Conservation (phyloP, 2,113 vertebrate genomes). For the Rallus limicola region DNA sequence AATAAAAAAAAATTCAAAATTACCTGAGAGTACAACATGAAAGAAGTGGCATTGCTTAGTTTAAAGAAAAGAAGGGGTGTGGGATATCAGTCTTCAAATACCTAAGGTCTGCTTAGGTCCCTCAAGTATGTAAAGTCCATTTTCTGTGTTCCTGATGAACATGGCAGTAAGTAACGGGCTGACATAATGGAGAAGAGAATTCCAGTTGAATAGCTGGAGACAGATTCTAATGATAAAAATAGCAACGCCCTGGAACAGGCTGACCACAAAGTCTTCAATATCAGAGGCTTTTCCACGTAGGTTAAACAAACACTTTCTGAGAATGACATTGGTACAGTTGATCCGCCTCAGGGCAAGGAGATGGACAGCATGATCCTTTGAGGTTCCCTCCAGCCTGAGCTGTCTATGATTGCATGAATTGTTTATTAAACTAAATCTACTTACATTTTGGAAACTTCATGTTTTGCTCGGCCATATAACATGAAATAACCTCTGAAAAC, state of each 20-base stretch:
- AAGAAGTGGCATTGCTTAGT: not conserved
- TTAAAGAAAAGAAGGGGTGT: not conserved
- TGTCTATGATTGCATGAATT: not conserved
- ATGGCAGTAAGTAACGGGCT: not conserved
- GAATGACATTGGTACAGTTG: not conserved
- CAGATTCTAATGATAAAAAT: not conserved
- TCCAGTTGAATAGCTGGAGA: not conserved
- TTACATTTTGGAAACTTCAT: not conserved
- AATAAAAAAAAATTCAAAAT: not conserved
- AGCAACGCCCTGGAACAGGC: not conserved
- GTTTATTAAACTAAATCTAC: not conserved
- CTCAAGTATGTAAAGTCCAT: not conserved
- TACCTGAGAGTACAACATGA: not conserved
- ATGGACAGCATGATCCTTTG: not conserved
- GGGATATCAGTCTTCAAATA: not conserved
- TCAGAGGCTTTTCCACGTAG: not conserved
- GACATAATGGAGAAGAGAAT: not conserved
- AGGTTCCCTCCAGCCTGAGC: not conserved
- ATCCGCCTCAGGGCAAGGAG: not conserved
- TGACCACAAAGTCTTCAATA: not conserved
- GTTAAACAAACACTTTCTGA: slow-evolving; percentile 13
- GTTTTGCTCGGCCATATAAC: not conserved
- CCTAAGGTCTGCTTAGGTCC: not conserved
- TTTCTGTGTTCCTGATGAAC: not conserved
- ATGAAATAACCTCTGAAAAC: not conserved